Conservation (phyloP, 2,888 invertebrate species). For the Arctia plantaginis region DNA sequence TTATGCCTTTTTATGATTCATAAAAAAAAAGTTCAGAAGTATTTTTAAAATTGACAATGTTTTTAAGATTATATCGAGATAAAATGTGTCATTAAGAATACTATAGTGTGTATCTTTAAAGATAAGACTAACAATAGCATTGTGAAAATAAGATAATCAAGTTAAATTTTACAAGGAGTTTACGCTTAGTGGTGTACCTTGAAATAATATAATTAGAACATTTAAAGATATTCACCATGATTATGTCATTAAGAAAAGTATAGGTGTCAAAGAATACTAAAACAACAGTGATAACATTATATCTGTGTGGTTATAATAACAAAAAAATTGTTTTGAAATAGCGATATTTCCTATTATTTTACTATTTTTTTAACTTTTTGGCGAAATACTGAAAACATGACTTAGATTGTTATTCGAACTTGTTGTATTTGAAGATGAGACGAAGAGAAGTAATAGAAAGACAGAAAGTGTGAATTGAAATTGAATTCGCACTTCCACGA, state of each 20-base stretch:
- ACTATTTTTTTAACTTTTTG: no score
- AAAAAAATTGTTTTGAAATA: slow-evolving; percentile 8
- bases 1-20: no score
- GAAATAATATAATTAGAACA: slow-evolving; percentile 5
- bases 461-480: not conserved
- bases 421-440: not conserved
- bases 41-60: no score
- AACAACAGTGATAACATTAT: not conserved
- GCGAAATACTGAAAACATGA: not conserved
- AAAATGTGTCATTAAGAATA: no score
- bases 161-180: not conserved
- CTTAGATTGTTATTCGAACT: not conserved
- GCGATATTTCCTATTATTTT: slow-evolving; percentile 19
- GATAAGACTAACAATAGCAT: not conserved
- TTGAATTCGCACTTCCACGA: slow-evolving; percentile 28
- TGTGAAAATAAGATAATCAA: not conserved
- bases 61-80: no score
- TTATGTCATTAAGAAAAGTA: not conserved
- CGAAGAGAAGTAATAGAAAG: not conserved
- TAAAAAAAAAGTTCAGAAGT: no score
- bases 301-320: slow-evolving; percentile 12
- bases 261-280: not conserved
- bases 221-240: not conserved
- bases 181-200: not conserved
- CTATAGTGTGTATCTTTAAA: no score